Percentiles rank a stretch among this genome's conserved stretches.
These are phyloP conservation scores for Podarcis cretensis DNA, from an alignment of 2,113 vertebrate species.

Conservation along the genomic window DNA sequence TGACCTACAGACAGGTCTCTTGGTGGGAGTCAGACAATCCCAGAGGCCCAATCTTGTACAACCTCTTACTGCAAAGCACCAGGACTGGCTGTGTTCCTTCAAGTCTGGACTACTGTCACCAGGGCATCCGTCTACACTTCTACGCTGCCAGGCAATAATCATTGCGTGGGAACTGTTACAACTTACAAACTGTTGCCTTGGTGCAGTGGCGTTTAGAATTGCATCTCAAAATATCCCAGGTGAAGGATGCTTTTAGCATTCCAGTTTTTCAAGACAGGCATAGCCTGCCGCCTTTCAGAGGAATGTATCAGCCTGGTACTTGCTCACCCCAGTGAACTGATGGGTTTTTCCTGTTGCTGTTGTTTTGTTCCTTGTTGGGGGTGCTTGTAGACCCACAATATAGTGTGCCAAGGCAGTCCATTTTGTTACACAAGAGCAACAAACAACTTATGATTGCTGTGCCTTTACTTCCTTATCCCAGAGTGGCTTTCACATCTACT, in stretches of 20 bases:
- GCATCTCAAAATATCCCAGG: not conserved
- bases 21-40: not conserved
- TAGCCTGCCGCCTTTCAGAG: not conserved
- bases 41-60: not conserved
- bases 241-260: not conserved
- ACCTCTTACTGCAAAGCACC: not conserved
- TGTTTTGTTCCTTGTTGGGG: not conserved
- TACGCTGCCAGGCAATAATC: not conserved
- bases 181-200: not conserved
- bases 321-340: not conserved
- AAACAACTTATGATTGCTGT: not conserved
- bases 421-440: not conserved
- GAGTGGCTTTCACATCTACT: slow-evolving; percentile 17
- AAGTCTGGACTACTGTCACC: not conserved
- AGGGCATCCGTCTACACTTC: not conserved
- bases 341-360: not conserved
- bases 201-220: not conserved
- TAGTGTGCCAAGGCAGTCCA: not conserved
- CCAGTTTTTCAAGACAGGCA: not conserved
- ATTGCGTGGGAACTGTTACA: not conserved
- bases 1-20: not conserved
- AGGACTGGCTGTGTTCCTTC: not conserved
- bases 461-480: not conserved
- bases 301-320: no score
- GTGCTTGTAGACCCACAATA: not conserved